Evolutionary conservation across 2,888 invertebrate species (phyloP), one percentile per base, ranked within the genome.

Genomic region (Synanthedon myopaeformis): DNA sequence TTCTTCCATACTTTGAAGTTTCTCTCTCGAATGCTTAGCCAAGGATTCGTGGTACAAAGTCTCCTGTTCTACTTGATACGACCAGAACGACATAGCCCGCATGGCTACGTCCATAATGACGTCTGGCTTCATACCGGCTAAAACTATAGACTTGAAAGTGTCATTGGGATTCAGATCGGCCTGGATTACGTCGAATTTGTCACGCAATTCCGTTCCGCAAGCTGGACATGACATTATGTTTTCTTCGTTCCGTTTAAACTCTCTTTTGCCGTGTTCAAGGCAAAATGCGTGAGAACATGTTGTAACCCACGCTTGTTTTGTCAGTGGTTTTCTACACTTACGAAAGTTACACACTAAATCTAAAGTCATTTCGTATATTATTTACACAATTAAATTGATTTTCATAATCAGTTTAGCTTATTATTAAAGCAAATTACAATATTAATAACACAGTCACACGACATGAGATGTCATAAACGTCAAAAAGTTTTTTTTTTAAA

Each of bases 241-340:
- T 62, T 84, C 84, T 54, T 77, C 66, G 57, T 80, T 84, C 60
- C 82, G 74, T 66, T 76, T 82, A 58, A 89, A 86, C 66, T 88
- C 86, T 55, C 72, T 76, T 70, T 86, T 85, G 6, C 89, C 89
- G 59, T 89, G 89, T 61, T 89, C 88, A 49, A 80, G 76, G 61
- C 89, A 89, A 74, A 89, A 89, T 59, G 89, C 89, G 64, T 89
- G 89, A 48, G 88, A 89, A 74, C 89, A 89, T 54, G 86, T 86
- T 52, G 89, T 89, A 45, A 89, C 86, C 85, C 89, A 88, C 50
- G 89, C 89, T 66, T 86, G 78, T 66, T 65, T 81, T 55, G 79
- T 69, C 60, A 89, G 66, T 50, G 82, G 66, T 71, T 77, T 83
- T 71, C 88, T 76, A 61, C 89, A 89, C 70, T 86, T 88, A 55